Conservation (phyloP, 2,797 vertebrate genomes). For the Neoniphon sammara region DNA sequence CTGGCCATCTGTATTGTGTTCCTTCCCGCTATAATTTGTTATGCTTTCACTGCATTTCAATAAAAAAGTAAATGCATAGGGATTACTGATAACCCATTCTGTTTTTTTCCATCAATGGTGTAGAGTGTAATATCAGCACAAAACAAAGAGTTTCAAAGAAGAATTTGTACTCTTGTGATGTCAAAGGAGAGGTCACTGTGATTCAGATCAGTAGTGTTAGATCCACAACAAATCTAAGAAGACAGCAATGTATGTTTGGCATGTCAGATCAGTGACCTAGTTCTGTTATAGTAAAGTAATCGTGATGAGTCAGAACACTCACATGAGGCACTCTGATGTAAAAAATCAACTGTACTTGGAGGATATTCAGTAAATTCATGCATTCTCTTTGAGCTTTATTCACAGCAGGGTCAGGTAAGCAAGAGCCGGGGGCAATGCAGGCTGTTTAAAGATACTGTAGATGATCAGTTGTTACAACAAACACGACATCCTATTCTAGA, state of each 20-base stretch:
- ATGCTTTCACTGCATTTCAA: slow-evolving; percentile 28
- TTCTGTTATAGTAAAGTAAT: neutral
- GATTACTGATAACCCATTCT: neutral
- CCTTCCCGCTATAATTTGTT: slow-evolving; percentile 25
- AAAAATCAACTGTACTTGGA: neutral
- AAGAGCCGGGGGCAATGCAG: neutral
- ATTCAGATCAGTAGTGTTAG: neutral
- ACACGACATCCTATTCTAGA: neutral
- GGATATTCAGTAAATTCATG: neutral
- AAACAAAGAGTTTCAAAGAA: neutral
- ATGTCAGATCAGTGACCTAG: neutral
- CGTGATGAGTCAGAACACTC: neutral
- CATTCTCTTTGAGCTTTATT: neutral
- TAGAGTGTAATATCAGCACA: neutral
- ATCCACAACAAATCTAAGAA: neutral
- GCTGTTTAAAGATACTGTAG: neutral
- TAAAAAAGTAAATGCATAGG: slow-evolving; percentile 27
- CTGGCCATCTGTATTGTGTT: slow-evolving; percentile 5
- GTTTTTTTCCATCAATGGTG: neutral
- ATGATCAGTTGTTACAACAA: neutral
- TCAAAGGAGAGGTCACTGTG: neutral
- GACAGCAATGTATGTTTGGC: neutral
- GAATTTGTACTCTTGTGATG: neutral
- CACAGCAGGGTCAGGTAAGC: neutral
- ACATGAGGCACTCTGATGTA: neutral